Conservation (phyloP, 2,113 vertebrate genomes). For the Prolemur simus region DNA sequence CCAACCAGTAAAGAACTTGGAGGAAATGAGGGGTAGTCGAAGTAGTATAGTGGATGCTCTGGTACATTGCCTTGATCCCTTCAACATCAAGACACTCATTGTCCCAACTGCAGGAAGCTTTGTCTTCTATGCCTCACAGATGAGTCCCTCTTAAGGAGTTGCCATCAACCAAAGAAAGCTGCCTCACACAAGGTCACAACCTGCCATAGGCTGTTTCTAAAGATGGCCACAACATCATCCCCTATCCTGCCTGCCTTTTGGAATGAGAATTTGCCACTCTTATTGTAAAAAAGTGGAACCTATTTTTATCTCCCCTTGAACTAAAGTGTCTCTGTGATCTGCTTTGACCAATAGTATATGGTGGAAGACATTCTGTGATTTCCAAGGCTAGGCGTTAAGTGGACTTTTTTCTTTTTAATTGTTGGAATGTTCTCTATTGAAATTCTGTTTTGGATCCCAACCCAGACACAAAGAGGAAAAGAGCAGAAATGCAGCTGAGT, state of each 20-base stretch:
- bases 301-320: neutral
- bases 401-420: too few species aligned
- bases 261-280: neutral
- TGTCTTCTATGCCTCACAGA: neutral
- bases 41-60: neutral
- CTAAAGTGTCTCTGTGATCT: neutral
- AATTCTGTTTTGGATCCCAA: neutral
- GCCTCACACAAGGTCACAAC: too few species aligned
- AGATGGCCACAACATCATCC: fast-evolving
- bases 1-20: neutral
- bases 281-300: neutral
- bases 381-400: neutral
- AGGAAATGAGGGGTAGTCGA: neutral
- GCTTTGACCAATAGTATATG: neutral
- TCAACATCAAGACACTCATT: neutral
- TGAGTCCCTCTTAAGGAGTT: neutral
- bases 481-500: neutral
- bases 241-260: neutral
- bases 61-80: neutral
- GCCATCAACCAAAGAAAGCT: neutral
- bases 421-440: too few species aligned
- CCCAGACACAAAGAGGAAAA: neutral
- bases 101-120: neutral
- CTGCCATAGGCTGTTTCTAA: neutral
- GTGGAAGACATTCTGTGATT: neutral